A percentile compares a stretch with the other conserved stretches of the same genome.
Evolutionary conservation across 2,797 vertebrate genomes (phyloP).

Genomic region (Catamblyrhynchus diadema): DNA sequence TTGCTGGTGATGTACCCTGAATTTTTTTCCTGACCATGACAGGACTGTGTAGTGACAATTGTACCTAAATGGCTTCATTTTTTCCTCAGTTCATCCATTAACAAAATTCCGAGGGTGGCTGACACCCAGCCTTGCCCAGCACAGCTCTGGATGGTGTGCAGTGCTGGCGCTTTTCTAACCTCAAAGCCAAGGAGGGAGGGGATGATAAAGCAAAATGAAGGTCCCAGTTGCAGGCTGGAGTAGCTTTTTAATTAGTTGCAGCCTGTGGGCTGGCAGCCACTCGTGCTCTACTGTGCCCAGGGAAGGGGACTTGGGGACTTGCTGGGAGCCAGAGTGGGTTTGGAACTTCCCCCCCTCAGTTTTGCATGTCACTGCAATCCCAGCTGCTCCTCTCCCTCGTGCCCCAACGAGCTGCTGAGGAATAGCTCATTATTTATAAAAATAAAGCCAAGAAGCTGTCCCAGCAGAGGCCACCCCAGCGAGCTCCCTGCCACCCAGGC

Average conservation of each 20-base stretch:
- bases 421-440: neutral
- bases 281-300: neutral
- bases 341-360: neutral
- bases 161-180: neutral
- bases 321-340: no score
- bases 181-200: neutral
- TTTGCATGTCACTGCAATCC: rapidly evolving
- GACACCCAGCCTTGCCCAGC: neutral
- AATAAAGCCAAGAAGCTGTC: neutral
- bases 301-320: neutral
- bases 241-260: neutral
- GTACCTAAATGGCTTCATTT: neutral
- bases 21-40: neutral
- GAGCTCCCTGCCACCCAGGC: neutral
- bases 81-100: neutral
- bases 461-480: neutral
- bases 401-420: neutral
- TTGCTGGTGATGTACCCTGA: neutral
- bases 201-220: neutral
- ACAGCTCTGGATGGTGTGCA: rapidly evolving
- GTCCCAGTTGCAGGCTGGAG: neutral
- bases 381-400: neutral
- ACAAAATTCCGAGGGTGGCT: neutral
- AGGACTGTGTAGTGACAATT: neutral
- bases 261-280: neutral